Evolutionary conservation across 2,888 invertebrate species (phyloP).

Genomic region (Hirudinaria manillensis): DNA sequence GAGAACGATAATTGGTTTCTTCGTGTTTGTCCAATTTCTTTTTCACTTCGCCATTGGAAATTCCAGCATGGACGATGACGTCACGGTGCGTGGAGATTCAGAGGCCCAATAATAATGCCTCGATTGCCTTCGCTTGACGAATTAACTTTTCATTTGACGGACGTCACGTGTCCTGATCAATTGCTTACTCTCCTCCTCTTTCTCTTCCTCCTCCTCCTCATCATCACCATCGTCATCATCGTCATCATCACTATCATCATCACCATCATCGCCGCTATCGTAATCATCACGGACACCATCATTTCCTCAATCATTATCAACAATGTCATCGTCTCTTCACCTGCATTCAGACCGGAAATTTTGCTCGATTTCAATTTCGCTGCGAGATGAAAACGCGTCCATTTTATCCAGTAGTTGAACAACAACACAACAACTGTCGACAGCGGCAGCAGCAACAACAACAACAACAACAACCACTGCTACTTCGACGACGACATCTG

Average conservation of each 20-base stretch:
- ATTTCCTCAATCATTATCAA: constrained; percentile 7
- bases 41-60: constrained; percentile 11
- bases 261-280: not conserved
- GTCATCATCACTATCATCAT: not conserved
- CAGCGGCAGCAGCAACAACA: not conserved
- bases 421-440: constrained; percentile 1
- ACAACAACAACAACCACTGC: too few species aligned
- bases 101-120: constrained; percentile 14
- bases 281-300: not conserved
- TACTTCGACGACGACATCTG: too few species aligned
- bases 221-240: too few species aligned
- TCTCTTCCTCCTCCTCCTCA: not conserved
- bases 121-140: constrained; percentile 11
- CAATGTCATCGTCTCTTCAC: not conserved
- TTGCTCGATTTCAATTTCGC: not conserved
- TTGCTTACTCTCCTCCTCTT: constrained; percentile 1
- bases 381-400: not conserved
- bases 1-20: constrained; percentile 8
- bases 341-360: not conserved
- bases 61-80: constrained; percentile 12
- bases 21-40: constrained; percentile 4
- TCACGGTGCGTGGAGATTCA: not conserved
- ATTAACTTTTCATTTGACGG: constrained; percentile 19
- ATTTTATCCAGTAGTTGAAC: not conserved
- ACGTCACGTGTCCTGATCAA: constrained; percentile 12